Percentiles rank a stretch among this genome's conserved stretches.
Conservation (phyloP, 2,113 vertebrate genomes). For the Gasterosteus aculeatus region DNA sequence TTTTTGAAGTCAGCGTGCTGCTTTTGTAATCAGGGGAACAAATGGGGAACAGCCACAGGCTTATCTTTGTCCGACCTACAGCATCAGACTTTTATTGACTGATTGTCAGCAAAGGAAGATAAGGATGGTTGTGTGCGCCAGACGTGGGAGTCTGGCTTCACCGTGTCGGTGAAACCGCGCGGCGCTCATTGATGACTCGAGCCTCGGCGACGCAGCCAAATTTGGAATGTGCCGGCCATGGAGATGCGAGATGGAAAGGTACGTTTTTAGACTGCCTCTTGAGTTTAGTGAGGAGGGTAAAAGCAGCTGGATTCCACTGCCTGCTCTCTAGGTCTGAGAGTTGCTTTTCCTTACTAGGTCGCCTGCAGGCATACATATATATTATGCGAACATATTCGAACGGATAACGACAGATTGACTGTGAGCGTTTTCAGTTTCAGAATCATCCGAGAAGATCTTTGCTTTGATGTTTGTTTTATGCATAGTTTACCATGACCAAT, state of each 20-base stretch:
- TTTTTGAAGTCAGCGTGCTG: conserved; percentile 62
- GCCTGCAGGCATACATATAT: conserved; percentile 21
- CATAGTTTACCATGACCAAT: conserved; percentile 31
- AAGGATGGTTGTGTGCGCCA: conserved; percentile 1
- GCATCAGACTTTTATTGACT: conserved; percentile 24
- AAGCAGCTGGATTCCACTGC: conserved; percentile 40
- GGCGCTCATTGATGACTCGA: conserved; percentile 5
- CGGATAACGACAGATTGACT: conserved; percentile 26
- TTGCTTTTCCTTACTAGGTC: conserved; percentile 19
- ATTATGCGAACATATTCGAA: too few relatives aligned
- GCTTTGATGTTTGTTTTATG: conserved; percentile 34
- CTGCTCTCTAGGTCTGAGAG: conserved; percentile 19
- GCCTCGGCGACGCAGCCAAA: conserved; percentile 47
- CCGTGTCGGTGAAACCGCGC: conserved; percentile 29
- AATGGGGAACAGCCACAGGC: conserved; percentile 39
- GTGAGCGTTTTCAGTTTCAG: conserved; percentile 26
- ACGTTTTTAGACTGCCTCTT: background rate
- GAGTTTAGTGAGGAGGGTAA: background rate
- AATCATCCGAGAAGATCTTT: background rate
- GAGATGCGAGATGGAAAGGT: conserved; percentile 16
- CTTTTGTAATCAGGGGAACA: conserved; percentile 67
- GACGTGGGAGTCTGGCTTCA: background rate
- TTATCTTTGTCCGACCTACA: conserved; percentile 32
- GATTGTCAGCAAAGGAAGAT: conserved; percentile 28
- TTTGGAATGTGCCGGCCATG: conserved; percentile 48